Percentiles rank a stretch among this genome's conserved stretches.
These are phyloP conservation scores for Spea bombifrons DNA, from an alignment of 2,113 vertebrate species.

Conservation along the genomic window DNA sequence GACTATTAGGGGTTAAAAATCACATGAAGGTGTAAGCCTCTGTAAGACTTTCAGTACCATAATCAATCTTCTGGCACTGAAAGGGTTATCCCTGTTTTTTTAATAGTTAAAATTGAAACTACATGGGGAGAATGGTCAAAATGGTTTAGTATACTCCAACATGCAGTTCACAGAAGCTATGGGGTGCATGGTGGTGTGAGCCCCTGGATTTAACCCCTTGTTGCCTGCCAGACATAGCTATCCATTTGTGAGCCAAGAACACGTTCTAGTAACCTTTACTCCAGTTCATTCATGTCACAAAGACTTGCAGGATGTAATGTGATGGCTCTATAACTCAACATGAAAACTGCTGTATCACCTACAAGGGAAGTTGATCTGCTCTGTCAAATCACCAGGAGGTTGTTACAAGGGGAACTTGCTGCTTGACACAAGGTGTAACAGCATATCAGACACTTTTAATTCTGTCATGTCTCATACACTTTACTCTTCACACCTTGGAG, in stretches of 20 bases:
- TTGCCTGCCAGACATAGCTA: not conserved
- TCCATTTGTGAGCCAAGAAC: not conserved
- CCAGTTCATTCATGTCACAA: conserved; percentile 7
- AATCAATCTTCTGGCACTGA: no score
- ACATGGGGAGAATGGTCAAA: no score
- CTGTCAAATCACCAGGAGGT: conserved; percentile 76
- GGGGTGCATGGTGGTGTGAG: not conserved
- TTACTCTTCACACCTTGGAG: conserved; percentile 75
- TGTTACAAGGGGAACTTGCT: conserved; percentile 71
- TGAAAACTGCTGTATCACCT: conserved; percentile 71
- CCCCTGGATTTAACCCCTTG: not conserved
- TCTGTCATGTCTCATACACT: conserved; percentile 84
- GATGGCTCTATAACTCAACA: conserved; percentile 56
- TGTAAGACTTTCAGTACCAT: no score
- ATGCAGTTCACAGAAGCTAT: no score
- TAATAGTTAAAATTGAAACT: no score
- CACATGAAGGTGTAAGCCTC: no score
- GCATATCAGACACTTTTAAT: conserved; percentile 84
- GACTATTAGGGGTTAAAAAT: no score
- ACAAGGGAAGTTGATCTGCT: conserved; percentile 66
- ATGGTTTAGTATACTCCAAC: no score
- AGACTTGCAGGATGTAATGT: conserved; percentile 11
- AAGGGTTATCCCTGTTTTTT: no score
- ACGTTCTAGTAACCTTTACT: not conserved
- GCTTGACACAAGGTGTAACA: conserved; percentile 74